Evolutionary conservation across 1,140 invertebrate genomes (phyloP).

Genomic region (Drosophila parvula): DNA sequence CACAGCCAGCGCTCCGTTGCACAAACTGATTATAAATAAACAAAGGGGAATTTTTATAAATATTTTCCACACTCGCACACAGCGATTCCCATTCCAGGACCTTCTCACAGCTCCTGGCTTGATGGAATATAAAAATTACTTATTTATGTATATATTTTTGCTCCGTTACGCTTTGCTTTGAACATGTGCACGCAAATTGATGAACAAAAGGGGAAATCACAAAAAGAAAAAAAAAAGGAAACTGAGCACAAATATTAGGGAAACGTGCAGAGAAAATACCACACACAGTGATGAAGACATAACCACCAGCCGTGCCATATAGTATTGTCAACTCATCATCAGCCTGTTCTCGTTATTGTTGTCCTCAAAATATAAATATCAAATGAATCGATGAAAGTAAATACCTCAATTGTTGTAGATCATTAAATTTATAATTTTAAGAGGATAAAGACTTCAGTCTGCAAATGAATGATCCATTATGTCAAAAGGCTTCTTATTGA

Average conservation of each 20-base stretch:
- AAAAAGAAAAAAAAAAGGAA: conserved; percentile 31
- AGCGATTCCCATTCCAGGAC: conserved; percentile 8
- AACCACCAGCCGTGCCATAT: neutral
- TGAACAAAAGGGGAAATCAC: conserved; percentile 44
- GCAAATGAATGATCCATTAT: neutral
- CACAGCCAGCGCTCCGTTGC: conserved; percentile 59
- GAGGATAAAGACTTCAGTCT: neutral
- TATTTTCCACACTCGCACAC: conserved; percentile 47
- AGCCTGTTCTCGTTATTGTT: neutral
- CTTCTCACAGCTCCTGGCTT: conserved; percentile 42
- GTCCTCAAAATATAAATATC: neutral
- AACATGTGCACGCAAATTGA: conserved; percentile 55
- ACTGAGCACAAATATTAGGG: conserved; percentile 50
- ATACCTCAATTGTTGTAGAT: no score
- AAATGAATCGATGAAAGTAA: neutral
- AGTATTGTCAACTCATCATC: conserved; percentile 3
- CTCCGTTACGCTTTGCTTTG: conserved; percentile 61
- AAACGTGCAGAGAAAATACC: conserved; percentile 21
- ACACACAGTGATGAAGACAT: conserved; percentile 3
- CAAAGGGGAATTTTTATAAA: conserved; percentile 73
- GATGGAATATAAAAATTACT: conserved; percentile 72
- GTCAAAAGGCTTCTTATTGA: neutral
- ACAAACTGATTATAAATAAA: conserved; percentile 82
- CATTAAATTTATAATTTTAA: neutral
- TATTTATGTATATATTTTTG: conserved; percentile 76